phyloP scores from a whole-genome alignment of 2,888 invertebrate species.

The Parnassius orleans region DNA sequence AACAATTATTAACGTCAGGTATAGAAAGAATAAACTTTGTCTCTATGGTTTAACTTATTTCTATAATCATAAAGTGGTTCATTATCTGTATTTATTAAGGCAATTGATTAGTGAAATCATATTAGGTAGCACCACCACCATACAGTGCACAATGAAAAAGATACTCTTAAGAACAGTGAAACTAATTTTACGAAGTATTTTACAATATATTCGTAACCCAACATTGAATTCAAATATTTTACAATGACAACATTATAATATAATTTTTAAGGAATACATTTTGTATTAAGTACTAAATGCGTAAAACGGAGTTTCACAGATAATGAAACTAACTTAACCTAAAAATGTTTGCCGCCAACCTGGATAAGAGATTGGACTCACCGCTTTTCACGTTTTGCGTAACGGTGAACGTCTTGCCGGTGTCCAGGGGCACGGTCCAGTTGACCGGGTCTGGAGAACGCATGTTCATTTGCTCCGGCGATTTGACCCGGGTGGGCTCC shows the following conservation, averaged over 20 bases:
- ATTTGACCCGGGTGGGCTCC: slow-evolving; percentile 95
- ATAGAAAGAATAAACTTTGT: no score
- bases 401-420: slow-evolving; percentile 95
- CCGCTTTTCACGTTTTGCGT: slow-evolving; percentile 92
- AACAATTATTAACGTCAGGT: no score
- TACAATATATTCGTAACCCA: slow-evolving; percentile 24
- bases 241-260: background rate
- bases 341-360: slow-evolving; percentile 55
- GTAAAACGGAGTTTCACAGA: slow-evolving; percentile 24
- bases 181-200: slow-evolving; percentile 40
- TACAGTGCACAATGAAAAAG: slow-evolving; percentile 46
- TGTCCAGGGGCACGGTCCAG: slow-evolving; percentile 96
- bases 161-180: slow-evolving; percentile 57
- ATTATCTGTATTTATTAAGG: no score
- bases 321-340: slow-evolving; percentile 41
- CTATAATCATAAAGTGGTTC: no score
- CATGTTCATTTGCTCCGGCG: slow-evolving; percentile 95
- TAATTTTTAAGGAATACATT: slow-evolving; percentile 12
- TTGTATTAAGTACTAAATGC: background rate
- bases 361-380: slow-evolving; percentile 65
- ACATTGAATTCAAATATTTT: slow-evolving; percentile 6
- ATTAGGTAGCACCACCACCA: slow-evolving; percentile 28
- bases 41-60: no score
- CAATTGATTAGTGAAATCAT: no score
- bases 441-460: slow-evolving; percentile 96